These are phyloP conservation scores for Alentia gelatinosa DNA, from an alignment of 2,888 invertebrate genomes.

Conservation along the genomic window DNA sequence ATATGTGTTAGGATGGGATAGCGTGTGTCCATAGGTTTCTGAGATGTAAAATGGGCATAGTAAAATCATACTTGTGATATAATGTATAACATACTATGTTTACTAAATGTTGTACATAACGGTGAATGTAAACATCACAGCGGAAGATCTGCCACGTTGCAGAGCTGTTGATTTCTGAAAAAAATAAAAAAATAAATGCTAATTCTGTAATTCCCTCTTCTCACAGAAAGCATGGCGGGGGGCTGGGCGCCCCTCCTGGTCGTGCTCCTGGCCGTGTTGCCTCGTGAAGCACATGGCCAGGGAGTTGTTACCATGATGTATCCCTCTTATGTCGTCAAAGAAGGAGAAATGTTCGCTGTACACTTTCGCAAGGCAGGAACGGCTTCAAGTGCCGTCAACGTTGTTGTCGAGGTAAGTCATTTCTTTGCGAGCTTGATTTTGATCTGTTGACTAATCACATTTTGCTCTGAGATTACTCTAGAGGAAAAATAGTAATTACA, in stretches of 20 bases:
- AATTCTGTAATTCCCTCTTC: neutral
- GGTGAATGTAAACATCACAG: neutral
- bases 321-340: conserved; percentile 66
- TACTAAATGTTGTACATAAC: neutral
- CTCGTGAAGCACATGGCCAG: neutral
- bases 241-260: conserved; percentile 1
- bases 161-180: neutral
- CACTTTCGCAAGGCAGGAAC: conserved; percentile 66
- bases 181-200: neutral
- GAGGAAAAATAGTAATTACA: too few relatives aligned
- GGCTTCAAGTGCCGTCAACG: conserved; percentile 67
- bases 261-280: neutral
- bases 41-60: neutral
- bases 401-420: conserved; percentile 70
- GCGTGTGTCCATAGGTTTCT: too few relatives aligned
- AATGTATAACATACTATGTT: neutral
- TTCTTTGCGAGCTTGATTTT: too few relatives aligned
- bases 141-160: neutral
- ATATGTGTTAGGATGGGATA: too few relatives aligned
- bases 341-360: conserved; percentile 69
- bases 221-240: neutral
- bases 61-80: neutral
- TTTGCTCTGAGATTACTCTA: too few relatives aligned
- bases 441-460: too few relatives aligned
- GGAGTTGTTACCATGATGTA: conserved; percentile 65